phyloP scores from a whole-genome alignment of 2,113 vertebrate genomes.

The Dunckerocampus dactyliophorus region DNA sequence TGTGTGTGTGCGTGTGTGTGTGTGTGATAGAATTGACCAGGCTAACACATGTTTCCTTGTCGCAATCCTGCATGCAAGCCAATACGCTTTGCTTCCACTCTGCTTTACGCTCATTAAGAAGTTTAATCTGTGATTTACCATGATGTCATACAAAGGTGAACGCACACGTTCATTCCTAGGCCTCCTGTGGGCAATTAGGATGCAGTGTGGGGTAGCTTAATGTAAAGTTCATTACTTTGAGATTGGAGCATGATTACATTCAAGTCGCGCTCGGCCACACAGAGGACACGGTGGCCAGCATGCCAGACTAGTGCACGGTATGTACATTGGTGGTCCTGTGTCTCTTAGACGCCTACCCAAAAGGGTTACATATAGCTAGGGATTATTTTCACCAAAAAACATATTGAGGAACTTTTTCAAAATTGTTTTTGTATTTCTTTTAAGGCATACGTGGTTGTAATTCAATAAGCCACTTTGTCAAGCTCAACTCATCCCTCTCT shows the following conservation, averaged over 20 bases:
- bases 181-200: constrained; percentile 58
- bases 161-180: constrained; percentile 2
- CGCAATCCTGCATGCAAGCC: constrained; percentile 45
- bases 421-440: too few species aligned
- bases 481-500: too few species aligned
- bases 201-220: constrained; percentile 39
- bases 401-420: too few species aligned
- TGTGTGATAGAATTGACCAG: neutral
- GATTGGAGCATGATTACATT: constrained; percentile 51
- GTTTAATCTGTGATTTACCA: constrained; percentile 57
- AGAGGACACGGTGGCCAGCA: constrained; percentile 13
- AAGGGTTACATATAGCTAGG: neutral
- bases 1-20: constrained; percentile 10
- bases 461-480: too few species aligned
- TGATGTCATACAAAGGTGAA: constrained; percentile 49
- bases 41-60: constrained; percentile 36
- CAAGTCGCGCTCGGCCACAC: constrained; percentile 28
- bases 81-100: constrained; percentile 41
- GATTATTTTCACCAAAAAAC: neutral
- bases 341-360: neutral
- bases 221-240: constrained; percentile 54
- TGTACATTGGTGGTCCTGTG: constrained; percentile 30
- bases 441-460: too few species aligned
- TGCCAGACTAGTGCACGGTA: neutral
- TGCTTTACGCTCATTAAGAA: constrained; percentile 48